Evolutionary conservation across 2,113 vertebrate species (phyloP).

Genomic region (Illadopsis cleaveri): DNA sequence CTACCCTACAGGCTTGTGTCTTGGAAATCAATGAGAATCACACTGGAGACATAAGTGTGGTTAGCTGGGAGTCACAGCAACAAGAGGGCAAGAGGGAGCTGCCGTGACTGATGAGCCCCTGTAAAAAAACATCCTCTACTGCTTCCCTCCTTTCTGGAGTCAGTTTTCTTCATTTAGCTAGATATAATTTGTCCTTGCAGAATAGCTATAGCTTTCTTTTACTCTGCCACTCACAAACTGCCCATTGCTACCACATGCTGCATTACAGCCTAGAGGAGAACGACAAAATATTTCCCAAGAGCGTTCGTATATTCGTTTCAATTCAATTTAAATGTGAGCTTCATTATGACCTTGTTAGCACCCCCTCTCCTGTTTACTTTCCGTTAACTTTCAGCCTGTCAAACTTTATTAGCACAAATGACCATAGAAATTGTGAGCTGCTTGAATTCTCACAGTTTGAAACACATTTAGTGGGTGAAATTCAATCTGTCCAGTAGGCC

Average conservation of each 20-base stretch:
- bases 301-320: not conserved
- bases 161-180: not conserved
- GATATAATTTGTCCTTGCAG: not conserved
- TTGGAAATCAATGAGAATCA: not conserved
- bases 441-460: slow-evolving; percentile 18
- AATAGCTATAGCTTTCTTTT: not conserved
- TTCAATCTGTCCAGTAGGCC: slow-evolving; percentile 22
- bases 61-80: slow-evolving; percentile 2
- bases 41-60: not conserved
- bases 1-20: not conserved
- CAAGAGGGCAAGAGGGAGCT: not conserved
- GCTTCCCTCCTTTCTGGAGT: not conserved
- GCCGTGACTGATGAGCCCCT: not conserved
- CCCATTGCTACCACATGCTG: slow-evolving; percentile 47
- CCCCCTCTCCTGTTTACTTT: slow-evolving; percentile 53
- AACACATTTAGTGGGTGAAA: slow-evolving; percentile 39
- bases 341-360: slow-evolving; percentile 65
- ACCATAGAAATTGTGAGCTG: slow-evolving; percentile 32
- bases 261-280: slow-evolving; percentile 42
- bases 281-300: slow-evolving; percentile 12
- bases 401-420: slow-evolving; percentile 58
- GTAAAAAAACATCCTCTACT: not conserved
- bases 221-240: not conserved
- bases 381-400: slow-evolving; percentile 58
- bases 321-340: slow-evolving; percentile 61